phyloP scores from a whole-genome alignment of 2,888 invertebrate genomes.

The Cyclophora punctaria region DNA sequence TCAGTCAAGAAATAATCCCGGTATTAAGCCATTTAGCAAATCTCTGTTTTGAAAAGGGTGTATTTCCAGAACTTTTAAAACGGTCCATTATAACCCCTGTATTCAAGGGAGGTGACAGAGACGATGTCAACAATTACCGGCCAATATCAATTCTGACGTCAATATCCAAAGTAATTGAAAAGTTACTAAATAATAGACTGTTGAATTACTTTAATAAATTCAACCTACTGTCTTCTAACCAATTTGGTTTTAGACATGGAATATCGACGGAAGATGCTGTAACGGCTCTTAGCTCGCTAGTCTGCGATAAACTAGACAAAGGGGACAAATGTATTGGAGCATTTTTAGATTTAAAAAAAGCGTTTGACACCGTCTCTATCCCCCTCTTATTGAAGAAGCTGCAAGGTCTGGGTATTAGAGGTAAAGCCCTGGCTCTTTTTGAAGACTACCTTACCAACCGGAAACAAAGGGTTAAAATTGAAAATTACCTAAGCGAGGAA shows the following conservation, averaged over 20 bases:
- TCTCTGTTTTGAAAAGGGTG: slow-evolving; percentile 1
- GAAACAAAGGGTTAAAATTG: not conserved
- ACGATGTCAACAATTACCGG: slow-evolving; percentile 8
- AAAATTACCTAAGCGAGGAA: not conserved
- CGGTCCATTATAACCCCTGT: slow-evolving; percentile 6
- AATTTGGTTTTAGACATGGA: not conserved
- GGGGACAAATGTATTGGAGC: not conserved
- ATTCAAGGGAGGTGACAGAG: slow-evolving; percentile 5
- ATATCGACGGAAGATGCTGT: not conserved
- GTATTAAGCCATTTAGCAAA: slow-evolving; percentile 2
- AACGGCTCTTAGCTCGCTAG: not conserved
- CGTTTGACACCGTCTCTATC: not conserved
- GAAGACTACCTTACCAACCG: not conserved
- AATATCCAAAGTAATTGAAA: slow-evolving; percentile 7
- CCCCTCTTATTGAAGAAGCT: not conserved
- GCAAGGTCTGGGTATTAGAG: not conserved
- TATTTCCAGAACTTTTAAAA: slow-evolving; percentile 5
- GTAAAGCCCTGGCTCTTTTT: not conserved
- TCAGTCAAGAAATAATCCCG: not conserved
- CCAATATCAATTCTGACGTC: slow-evolving; percentile 10
- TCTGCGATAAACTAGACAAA: not conserved
- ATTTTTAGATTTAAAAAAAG: not conserved
- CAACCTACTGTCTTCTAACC: not conserved
- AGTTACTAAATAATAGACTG: slow-evolving; percentile 2
- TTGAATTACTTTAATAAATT: not conserved